Percentiles rank a stretch among this genome's conserved stretches.
phyloP scores from a whole-genome alignment of 2,888 invertebrate species.

The Netelia melanura region DNA sequence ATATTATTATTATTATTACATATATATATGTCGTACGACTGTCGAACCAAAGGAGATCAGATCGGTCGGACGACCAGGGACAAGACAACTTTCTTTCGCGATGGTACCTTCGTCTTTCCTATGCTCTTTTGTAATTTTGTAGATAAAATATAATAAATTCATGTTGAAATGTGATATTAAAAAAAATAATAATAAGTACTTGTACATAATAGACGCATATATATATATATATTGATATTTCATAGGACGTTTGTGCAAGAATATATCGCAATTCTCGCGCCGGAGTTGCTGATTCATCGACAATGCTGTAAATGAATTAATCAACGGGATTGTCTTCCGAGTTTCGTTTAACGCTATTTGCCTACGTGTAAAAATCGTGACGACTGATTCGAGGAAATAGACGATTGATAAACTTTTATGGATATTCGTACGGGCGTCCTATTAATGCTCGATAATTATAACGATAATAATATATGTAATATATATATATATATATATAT shows the following conservation, averaged over 20 bases:
- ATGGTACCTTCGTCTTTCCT: conserved; percentile 36
- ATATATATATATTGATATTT: not conserved
- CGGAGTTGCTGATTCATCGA: conserved; percentile 61
- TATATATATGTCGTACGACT: conserved; percentile 2
- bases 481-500: too few species aligned
- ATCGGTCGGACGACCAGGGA: conserved; percentile 18
- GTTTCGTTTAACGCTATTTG: not conserved
- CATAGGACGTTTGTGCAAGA: not conserved
- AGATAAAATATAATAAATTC: too few species aligned
- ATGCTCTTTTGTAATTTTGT: not conserved
- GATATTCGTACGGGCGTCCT: conserved; percentile 37
- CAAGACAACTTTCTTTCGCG: conserved; percentile 59
- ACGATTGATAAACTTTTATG: conserved; percentile 60
- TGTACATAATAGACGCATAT: conserved; percentile 1
- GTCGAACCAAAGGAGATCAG: conserved; percentile 28
- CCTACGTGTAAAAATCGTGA: conserved; percentile 2
- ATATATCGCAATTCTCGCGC: conserved; percentile 10
- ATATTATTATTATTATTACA: not conserved
- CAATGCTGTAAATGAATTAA: conserved; percentile 54
- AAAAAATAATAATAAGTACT: not conserved
- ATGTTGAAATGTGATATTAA: too few species aligned
- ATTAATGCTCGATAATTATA: conserved; percentile 59
- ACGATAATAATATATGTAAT: conserved; percentile 4
- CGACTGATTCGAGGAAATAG: not conserved
- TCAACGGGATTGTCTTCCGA: conserved; percentile 52